A percentile compares a stretch with the other conserved stretches of the same genome.
Conservation (phyloP, 2,797 vertebrate genomes). For the Taeniopygia guttata region DNA sequence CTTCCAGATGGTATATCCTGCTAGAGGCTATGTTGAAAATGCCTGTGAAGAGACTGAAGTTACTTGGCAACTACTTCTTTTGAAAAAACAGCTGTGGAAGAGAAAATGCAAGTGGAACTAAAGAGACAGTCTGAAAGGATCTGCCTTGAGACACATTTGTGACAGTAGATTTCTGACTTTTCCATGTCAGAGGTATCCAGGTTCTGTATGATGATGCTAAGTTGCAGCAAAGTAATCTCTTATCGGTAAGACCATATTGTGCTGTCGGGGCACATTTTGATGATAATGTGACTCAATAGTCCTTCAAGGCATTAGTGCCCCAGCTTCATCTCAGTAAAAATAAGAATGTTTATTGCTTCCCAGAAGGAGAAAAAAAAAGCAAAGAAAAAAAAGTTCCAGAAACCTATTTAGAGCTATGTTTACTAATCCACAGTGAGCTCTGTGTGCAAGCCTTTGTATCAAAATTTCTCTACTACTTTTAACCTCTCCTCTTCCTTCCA, state of each 20-base stretch:
- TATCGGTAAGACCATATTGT: background rate
- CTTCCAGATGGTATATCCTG: background rate
- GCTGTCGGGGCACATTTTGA: background rate
- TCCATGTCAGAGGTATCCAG: background rate
- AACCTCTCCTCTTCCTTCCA: background rate
- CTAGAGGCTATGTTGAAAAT: background rate
- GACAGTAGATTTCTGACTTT: background rate
- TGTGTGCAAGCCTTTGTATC: background rate
- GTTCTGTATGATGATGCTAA: background rate
- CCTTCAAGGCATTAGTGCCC: slow-evolving; percentile 20
- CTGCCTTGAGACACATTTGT: background rate
- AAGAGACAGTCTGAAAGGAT: background rate
- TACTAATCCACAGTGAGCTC: background rate
- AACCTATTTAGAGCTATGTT: background rate
- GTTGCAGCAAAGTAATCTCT: background rate
- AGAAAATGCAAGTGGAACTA: background rate
- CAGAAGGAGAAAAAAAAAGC: background rate
- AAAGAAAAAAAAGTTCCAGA: background rate
- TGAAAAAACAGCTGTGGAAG: background rate
- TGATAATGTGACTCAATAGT: background rate
- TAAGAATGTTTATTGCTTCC: slow-evolving; percentile 10
- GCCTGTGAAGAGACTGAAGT: background rate
- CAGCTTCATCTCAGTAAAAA: slow-evolving; percentile 9
- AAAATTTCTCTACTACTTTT: background rate
- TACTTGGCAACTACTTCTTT: background rate